Evolutionary conservation across 2,888 invertebrate species (phyloP).

Genomic region (Argyresthia albistria): DNA sequence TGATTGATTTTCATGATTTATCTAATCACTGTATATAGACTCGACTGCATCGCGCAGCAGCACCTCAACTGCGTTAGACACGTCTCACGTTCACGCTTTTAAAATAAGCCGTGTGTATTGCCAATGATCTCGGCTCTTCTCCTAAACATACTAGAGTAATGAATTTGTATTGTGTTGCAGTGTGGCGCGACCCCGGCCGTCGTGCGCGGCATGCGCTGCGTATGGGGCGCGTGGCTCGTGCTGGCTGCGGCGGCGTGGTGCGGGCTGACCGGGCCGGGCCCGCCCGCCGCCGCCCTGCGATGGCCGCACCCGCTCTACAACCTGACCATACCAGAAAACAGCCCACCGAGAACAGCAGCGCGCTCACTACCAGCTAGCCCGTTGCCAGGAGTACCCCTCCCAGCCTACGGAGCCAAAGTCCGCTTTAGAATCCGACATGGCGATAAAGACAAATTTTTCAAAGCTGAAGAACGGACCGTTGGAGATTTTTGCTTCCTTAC

Average conservation of each 20-base stretch:
- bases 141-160: background rate
- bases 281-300: constrained; percentile 43
- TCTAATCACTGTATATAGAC: too few relatives aligned
- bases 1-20: too few relatives aligned
- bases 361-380: constrained; percentile 79
- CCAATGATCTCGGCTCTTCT: too few relatives aligned
- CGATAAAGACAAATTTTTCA: constrained; percentile 92
- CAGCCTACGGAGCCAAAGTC: constrained; percentile 57
- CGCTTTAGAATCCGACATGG: constrained; percentile 91
- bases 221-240: constrained; percentile 38
- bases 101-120: too few relatives aligned
- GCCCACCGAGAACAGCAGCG: constrained; percentile 90
- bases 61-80: too few relatives aligned
- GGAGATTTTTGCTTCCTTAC: constrained; percentile 96
- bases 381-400: constrained; percentile 82
- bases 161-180: constrained; percentile 9
- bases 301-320: constrained; percentile 87
- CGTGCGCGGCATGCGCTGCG: constrained; percentile 16
- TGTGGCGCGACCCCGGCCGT: constrained; percentile 10
- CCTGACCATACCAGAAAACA: constrained; percentile 93
- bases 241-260: constrained; percentile 35
- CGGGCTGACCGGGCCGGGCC: constrained; percentile 38
- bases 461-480: constrained; percentile 89
- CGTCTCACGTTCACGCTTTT: too few relatives aligned
- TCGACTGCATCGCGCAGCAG: too few relatives aligned